Evolutionary conservation across 2,797 vertebrate genomes (phyloP).

Genomic region (Aeoliscus strigatus): DNA sequence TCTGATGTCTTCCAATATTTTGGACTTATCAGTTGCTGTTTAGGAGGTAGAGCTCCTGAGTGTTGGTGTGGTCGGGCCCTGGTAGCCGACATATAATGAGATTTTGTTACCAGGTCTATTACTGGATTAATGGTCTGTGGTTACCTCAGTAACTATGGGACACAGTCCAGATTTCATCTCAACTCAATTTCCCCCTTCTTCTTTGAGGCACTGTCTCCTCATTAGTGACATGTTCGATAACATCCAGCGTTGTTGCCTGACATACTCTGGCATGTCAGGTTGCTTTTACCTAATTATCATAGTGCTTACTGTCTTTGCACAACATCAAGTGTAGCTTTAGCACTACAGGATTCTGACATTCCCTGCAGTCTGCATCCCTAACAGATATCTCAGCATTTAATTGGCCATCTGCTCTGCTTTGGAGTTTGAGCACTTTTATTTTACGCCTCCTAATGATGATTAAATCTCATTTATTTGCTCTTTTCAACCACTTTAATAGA

Average conservation of each 20-base stretch:
- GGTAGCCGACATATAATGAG: constrained; percentile 16
- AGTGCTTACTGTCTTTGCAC: background rate
- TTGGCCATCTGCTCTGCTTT: constrained; percentile 22
- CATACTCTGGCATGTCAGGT: constrained; percentile 2
- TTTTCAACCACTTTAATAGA: constrained; percentile 33
- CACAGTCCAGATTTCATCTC: constrained; percentile 39
- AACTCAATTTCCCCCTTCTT: constrained; percentile 31
- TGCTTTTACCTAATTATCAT: constrained; percentile 13
- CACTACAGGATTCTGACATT: constrained; percentile 21
- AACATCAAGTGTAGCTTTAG: constrained; percentile 13
- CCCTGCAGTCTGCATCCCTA: constrained; percentile 18
- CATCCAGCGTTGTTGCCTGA: constrained; percentile 5
- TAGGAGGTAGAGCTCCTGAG: constrained; percentile 1
- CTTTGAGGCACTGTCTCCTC: constrained; percentile 9
- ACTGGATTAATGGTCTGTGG: constrained; percentile 10
- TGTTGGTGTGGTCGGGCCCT: constrained; percentile 5
- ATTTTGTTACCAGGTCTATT: constrained; percentile 21
- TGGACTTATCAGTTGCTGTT: constrained; percentile 3
- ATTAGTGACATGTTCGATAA: constrained; percentile 21
- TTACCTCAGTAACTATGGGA: constrained; percentile 6
- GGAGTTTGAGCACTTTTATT: constrained; percentile 12
- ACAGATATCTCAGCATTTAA: constrained; percentile 15
- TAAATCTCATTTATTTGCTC: constrained; percentile 15
- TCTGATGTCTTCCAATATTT: background rate
- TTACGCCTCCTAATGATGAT: constrained; percentile 20